phyloP scores from a whole-genome alignment of 2,113 vertebrate species.

The Sisor rabdophorus region DNA sequence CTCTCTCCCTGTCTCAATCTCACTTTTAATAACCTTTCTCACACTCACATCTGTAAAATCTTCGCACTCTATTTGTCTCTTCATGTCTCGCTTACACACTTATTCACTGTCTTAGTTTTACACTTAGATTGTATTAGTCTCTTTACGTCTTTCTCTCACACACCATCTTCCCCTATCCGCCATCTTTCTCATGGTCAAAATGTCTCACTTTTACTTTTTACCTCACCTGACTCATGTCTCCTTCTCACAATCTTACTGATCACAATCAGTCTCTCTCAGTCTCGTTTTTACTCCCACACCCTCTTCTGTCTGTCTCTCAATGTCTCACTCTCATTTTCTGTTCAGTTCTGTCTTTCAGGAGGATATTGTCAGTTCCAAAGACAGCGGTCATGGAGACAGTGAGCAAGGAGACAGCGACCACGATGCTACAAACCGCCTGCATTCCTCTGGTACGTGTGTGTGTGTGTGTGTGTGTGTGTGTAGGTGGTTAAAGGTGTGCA shows the following conservation, averaged over 20 bases:
- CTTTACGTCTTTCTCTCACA: neutral
- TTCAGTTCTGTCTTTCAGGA: constrained; percentile 96
- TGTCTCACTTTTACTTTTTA: too few species aligned
- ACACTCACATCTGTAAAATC: neutral
- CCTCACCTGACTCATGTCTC: too few species aligned
- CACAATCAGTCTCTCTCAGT: too few species aligned
- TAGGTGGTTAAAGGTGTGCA: neutral
- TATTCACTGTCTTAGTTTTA: too few species aligned
- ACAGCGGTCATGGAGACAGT: constrained; percentile 97
- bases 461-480: constrained; percentile 5
- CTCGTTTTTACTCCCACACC: neutral
- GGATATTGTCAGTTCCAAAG: constrained; percentile 98
- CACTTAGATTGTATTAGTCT: too few species aligned
- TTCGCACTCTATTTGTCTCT: neutral
- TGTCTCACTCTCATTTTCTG: neutral
- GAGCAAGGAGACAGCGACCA: constrained; percentile 99
- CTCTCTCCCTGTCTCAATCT: too few species aligned
- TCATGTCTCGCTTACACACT: neutral
- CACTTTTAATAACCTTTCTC: too few species aligned
- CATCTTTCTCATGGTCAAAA: too few species aligned
- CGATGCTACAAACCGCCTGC: constrained; percentile 93
- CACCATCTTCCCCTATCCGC: too few species aligned
- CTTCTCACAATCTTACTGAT: too few species aligned
- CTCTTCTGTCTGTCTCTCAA: constrained; percentile 43
- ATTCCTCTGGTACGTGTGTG: constrained; percentile 74